phyloP scores from a whole-genome alignment of 1,140 invertebrate genomes.

The Manduca sexta region DNA sequence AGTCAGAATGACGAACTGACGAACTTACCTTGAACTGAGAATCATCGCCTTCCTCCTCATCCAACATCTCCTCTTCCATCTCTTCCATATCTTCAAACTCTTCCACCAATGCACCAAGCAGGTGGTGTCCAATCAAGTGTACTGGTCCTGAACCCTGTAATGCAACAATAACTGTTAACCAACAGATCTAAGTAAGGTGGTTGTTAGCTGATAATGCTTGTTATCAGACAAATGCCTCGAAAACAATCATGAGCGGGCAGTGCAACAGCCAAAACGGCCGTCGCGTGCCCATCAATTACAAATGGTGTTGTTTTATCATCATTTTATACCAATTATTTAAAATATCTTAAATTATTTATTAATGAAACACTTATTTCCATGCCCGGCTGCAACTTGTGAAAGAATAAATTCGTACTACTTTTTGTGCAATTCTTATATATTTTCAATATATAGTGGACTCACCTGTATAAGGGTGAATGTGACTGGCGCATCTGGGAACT shows the following conservation, averaged over 20 bases:
- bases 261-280: conserved; percentile 50
- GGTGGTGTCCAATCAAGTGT: conserved; percentile 87
- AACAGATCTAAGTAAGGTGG: neutral
- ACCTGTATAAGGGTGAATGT: conserved; percentile 86
- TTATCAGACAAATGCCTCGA: conserved; percentile 69
- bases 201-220: neutral
- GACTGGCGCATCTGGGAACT: conserved; percentile 88
- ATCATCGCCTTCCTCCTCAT: conserved; percentile 84
- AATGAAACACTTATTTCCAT: too few relatives aligned
- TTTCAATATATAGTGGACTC: too few relatives aligned
- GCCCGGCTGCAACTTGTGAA: neutral
- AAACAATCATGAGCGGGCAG: conserved; percentile 39
- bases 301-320: conserved; percentile 60
- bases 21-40: conserved; percentile 64
- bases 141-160: conserved; percentile 80
- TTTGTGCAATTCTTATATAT: neutral
- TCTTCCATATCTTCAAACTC: conserved; percentile 85
- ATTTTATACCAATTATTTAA: conserved; percentile 14
- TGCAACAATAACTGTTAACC: neutral
- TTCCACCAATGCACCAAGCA: conserved; percentile 83
- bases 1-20: too few relatives aligned
- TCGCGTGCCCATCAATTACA: conserved; percentile 41
- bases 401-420: neutral
- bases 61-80: conserved; percentile 84
- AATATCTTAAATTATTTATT: too few relatives aligned